Evolutionary conservation across 2,888 invertebrate genomes (phyloP).

Genomic region (Copidosoma aretas): DNA sequence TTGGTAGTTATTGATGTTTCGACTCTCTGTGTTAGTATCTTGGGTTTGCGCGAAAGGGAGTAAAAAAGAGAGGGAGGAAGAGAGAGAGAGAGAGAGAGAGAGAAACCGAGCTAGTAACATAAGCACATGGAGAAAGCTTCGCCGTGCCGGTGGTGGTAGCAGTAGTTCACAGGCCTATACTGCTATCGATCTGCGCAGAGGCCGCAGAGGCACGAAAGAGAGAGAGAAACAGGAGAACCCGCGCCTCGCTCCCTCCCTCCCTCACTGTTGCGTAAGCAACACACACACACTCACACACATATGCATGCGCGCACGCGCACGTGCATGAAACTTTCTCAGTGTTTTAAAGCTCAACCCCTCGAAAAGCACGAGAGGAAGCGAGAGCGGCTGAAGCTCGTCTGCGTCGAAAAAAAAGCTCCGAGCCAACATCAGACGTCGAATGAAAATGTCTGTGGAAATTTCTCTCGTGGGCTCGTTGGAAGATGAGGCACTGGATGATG

Average conservation of each 20-base stretch:
- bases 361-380: background rate
- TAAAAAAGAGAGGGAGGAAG: no score
- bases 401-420: background rate
- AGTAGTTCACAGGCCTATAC: conserved; percentile 4
- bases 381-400: background rate
- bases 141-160: background rate
- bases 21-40: conserved; percentile 19
- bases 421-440: conserved; percentile 24
- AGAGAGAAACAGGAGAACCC: background rate
- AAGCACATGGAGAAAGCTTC: conserved; percentile 8
- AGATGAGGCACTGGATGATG: background rate
- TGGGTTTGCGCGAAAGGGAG: conserved; percentile 10
- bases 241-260: conserved; percentile 15
- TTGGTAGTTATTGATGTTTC: conserved; percentile 40
- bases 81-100: conserved; percentile 10
- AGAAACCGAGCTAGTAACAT: background rate
- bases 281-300: background rate
- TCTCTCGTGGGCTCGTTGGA: background rate
- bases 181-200: conserved; percentile 28
- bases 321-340: background rate
- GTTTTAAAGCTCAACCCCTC: conserved; percentile 13
- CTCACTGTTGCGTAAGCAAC: background rate
- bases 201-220: background rate
- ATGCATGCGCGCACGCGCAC: background rate
- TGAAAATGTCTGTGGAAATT: conserved; percentile 26